Percentiles rank a stretch among this genome's conserved stretches.
Conservation (phyloP, 2,888 invertebrate genomes). For the Melipona beecheii region DNA sequence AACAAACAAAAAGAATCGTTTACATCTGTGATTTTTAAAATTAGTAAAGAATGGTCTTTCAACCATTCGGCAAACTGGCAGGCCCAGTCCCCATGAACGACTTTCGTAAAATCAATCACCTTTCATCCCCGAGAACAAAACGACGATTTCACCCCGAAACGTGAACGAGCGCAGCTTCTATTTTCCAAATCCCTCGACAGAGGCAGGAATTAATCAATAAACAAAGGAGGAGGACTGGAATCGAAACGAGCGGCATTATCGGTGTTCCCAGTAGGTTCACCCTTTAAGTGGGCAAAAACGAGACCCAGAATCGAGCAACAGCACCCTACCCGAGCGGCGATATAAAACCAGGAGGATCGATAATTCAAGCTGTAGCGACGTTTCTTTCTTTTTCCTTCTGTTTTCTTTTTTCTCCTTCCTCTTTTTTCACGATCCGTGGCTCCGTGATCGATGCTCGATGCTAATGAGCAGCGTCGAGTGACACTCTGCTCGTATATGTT, state of each 20-base stretch:
- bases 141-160: background rate
- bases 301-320: constrained; percentile 15
- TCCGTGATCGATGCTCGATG: constrained; percentile 61
- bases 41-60: background rate
- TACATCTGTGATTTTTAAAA: too few species aligned
- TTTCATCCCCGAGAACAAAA: background rate
- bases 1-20: background rate
- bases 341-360: constrained; percentile 37
- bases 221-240: background rate
- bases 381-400: background rate
- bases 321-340: background rate
- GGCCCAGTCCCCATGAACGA: background rate
- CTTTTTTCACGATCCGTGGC: constrained; percentile 36
- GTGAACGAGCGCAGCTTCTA: background rate
- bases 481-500: constrained; percentile 72
- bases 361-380: constrained; percentile 16
- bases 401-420: background rate
- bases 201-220: background rate
- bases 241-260: background rate
- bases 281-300: constrained; percentile 21
- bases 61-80: background rate
- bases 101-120: background rate
- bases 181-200: background rate
- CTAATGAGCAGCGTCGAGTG: constrained; percentile 69
- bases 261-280: background rate